Evolutionary conservation across 1,140 invertebrate genomes (phyloP), one percentile per base, ranked within the genome.

Genomic region (Halictus rubicundus): DNA sequence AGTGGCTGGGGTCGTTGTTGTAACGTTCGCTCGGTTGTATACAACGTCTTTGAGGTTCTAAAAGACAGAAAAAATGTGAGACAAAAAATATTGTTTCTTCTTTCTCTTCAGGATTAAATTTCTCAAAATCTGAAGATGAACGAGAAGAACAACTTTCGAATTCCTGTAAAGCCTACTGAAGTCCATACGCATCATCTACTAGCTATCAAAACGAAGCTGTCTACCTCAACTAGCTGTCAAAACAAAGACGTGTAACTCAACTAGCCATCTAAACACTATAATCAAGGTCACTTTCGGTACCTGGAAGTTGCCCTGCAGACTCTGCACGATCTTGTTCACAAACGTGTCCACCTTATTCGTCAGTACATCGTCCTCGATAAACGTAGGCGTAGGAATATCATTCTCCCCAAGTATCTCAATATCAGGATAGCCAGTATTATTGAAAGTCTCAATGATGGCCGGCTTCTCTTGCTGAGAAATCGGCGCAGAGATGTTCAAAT

Each of bases 261-360:
- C n/a, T n/a, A n/a, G n/a, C n/a, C n/a, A n/a, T n/a, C n/a, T n/a
- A n/a, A n/a, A n/a, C n/a, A n/a, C n/a, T n/a, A n/a, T n/a, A n/a
- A n/a, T n/a, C n/a, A n/a, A n/a, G n/a, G n/a, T n/a, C n/a, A n/a
- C n/a, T n/a, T n/a, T n/a, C n/a, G n/a, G n/a, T 75, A 86, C 84
- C 73, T 83, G 95, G 88, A 97, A 97, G 32, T 97, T 97, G 21
- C 95, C 96, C 91, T 97, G 96, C 2, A 97, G 91, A 25, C 96
- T 97, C 80, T 96, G 95, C 12, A 97, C 96, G 23, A 97, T 96
- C 89, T 97, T 97, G 85, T 96, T 95, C 0, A 97, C 96, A 87
- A 97, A 96, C 0, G 95, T 93, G 84, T 97, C 96, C 83, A 97
- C 96, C 92, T 97, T 97, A 14, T 96, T 95, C 77, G 96, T 96